phyloP scores from a whole-genome alignment of 2,888 invertebrate species.

The Phrixothrix hirtus region DNA sequence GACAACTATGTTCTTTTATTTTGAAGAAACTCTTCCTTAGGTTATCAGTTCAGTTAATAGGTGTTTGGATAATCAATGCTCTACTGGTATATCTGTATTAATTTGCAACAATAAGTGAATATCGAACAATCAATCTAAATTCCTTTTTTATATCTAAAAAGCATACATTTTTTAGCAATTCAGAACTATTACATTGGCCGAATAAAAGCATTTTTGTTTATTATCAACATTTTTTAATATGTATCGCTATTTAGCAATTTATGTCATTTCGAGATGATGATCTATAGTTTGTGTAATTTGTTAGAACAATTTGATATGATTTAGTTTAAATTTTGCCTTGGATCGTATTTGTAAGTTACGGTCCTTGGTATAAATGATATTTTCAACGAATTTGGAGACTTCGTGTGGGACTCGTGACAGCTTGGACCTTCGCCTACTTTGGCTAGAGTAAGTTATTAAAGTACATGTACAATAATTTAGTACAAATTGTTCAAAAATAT shows the following conservation, averaged over 20 bases:
- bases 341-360: slow-evolving; percentile 59
- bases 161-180: too few species aligned
- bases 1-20: too few species aligned
- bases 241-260: slow-evolving; percentile 22
- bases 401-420: slow-evolving; percentile 35
- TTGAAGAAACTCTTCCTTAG: too few species aligned
- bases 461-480: slow-evolving; percentile 30
- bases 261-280: slow-evolving; percentile 11
- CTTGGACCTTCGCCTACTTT: slow-evolving; percentile 29
- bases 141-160: too few species aligned
- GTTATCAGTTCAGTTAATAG: too few species aligned
- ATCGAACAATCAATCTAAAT: too few species aligned
- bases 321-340: slow-evolving; percentile 42
- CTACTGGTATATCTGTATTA: too few species aligned
- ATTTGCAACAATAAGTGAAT: too few species aligned
- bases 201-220: not conserved
- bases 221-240: too few species aligned
- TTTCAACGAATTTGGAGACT: slow-evolving; percentile 35
- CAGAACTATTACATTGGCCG: too few species aligned
- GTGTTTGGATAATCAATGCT: too few species aligned
- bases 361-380: slow-evolving; percentile 46
- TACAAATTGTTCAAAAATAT: slow-evolving; percentile 19
- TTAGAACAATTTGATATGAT: slow-evolving; percentile 28
- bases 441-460: slow-evolving; percentile 40
- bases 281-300: slow-evolving; percentile 26